phyloP scores from a whole-genome alignment of 1,140 invertebrate genomes.

The Drosophila guanche region DNA sequence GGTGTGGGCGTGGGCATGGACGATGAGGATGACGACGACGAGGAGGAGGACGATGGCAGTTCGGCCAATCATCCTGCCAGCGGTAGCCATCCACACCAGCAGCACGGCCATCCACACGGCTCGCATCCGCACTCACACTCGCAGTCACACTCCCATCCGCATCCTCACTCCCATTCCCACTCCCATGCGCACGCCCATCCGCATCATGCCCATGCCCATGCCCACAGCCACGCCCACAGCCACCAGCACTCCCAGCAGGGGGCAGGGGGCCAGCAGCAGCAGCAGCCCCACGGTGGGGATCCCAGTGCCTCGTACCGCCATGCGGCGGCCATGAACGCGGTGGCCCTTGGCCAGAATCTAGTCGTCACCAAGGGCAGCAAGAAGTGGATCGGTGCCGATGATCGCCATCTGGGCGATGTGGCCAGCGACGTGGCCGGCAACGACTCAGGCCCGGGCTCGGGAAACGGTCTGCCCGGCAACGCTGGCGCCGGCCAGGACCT shows the following conservation, averaged over 20 bases:
- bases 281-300: slow-evolving; percentile 17
- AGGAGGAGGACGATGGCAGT: slow-evolving; percentile 56
- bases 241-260: slow-evolving; percentile 40
- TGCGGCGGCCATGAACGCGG: slow-evolving; percentile 65
- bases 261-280: slow-evolving; percentile 40
- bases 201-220: slow-evolving; percentile 34
- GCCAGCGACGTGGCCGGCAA: slow-evolving; percentile 55
- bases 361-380: slow-evolving; percentile 83
- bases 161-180: slow-evolving; percentile 41
- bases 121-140: slow-evolving; percentile 39
- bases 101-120: slow-evolving; percentile 52
- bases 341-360: slow-evolving; percentile 74
- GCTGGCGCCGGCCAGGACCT: slow-evolving; percentile 48
- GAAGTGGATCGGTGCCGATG: slow-evolving; percentile 80
- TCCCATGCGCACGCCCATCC: slow-evolving; percentile 36
- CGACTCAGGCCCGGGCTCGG: slow-evolving; percentile 5
- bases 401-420: slow-evolving; percentile 61
- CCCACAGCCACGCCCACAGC: slow-evolving; percentile 23
- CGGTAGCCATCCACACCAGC: slow-evolving; percentile 36
- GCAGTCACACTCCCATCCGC: slow-evolving; percentile 37
- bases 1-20: slow-evolving; percentile 53
- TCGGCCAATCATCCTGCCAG: slow-evolving; percentile 2
- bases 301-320: slow-evolving; percentile 64
- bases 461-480: background rate
- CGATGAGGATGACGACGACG: slow-evolving; percentile 75